Evolutionary conservation across 2,797 vertebrate genomes (phyloP).

Genomic region (Darevskia mixta): DNA sequence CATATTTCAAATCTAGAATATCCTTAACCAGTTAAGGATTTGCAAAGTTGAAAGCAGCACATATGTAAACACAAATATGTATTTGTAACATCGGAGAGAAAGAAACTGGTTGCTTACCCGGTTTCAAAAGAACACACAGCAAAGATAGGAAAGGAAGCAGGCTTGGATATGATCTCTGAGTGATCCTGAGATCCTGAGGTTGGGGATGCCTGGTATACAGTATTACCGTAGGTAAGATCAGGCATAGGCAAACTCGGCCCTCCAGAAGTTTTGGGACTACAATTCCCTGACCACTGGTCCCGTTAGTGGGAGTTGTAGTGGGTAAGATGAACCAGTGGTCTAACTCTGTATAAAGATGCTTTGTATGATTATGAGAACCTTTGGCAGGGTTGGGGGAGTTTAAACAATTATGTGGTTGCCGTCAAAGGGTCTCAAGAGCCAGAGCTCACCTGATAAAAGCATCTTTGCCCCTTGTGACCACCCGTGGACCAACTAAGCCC

Average conservation of each 20-base stretch:
- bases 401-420: neutral
- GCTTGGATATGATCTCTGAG: neutral
- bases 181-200: neutral
- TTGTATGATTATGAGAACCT: too few species aligned
- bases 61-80: neutral
- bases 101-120: neutral
- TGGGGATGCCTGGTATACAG: neutral
- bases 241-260: too few species aligned
- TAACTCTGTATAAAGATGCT: neutral
- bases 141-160: neutral
- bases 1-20: neutral
- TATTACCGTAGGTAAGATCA: too few species aligned
- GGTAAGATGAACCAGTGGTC: neutral
- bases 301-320: too few species aligned
- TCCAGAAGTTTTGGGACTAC: too few species aligned
- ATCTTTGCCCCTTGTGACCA: neutral
- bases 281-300: too few species aligned
- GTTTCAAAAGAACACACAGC: too few species aligned
- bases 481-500: neutral
- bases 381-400: too few species aligned
- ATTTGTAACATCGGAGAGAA: neutral
- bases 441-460: neutral
- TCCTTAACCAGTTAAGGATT: neutral
- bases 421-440: neutral
- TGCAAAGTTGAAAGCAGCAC: neutral